phyloP scores from a whole-genome alignment of 2,113 vertebrate genomes.

The Xiphorhynchus elegans region DNA sequence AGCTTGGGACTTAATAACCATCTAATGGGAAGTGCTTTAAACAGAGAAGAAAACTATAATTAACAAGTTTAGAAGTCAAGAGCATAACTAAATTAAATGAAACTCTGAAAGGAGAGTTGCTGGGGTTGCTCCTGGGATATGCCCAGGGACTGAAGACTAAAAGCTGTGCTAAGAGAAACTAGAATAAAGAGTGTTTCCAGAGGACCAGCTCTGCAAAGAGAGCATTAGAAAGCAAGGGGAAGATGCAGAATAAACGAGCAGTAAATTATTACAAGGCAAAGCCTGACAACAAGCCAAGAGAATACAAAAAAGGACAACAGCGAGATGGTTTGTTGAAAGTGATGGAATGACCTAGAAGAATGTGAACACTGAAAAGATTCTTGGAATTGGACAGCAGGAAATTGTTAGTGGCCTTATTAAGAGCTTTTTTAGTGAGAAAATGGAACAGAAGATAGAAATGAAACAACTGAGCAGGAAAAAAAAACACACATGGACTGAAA shows the following conservation, averaged over 20 bases:
- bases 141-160: not conserved
- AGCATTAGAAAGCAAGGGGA: not conserved
- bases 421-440: conserved; percentile 2
- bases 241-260: not conserved
- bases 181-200: not conserved
- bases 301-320: not conserved
- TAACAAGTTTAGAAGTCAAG: not conserved
- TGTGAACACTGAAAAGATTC: conserved; percentile 20
- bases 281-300: not conserved
- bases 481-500: not conserved
- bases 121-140: not conserved
- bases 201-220: not conserved
- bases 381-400: not conserved
- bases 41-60: not conserved
- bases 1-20: not conserved
- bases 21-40: not conserved
- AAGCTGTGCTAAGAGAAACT: not conserved
- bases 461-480: not conserved
- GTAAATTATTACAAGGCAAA: not conserved
- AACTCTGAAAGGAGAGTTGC: not conserved
- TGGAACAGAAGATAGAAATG: conserved; percentile 6
- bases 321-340: not conserved
- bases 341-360: conserved; percentile 46
- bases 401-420: conserved; percentile 38
- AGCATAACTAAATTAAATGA: not conserved